phyloP scores from a whole-genome alignment of 2,113 vertebrate genomes.

The Rafetus swinhoei region DNA sequence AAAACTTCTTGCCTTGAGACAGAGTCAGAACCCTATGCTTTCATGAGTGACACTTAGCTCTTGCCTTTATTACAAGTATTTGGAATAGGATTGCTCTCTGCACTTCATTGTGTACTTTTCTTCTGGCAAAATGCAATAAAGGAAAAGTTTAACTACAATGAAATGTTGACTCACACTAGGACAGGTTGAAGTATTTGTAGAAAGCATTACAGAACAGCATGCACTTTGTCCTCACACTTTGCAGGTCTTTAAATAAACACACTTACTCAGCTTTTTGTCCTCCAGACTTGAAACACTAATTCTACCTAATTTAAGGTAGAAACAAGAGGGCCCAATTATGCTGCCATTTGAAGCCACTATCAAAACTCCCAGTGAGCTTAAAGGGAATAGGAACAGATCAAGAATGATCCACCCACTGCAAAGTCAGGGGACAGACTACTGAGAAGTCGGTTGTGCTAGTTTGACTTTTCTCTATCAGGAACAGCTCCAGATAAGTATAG shows the following conservation, averaged over 20 bases:
- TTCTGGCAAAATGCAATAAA: slow-evolving; percentile 55
- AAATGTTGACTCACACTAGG: slow-evolving; percentile 32
- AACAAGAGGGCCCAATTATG: background rate
- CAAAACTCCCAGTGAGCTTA: background rate
- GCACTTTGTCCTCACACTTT: slow-evolving; percentile 68
- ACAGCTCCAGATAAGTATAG: background rate
- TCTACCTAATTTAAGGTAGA: background rate
- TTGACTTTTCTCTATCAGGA: background rate
- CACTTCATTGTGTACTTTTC: slow-evolving; percentile 11
- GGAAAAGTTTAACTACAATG: slow-evolving; percentile 68
- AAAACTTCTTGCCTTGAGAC: background rate
- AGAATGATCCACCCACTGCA: background rate
- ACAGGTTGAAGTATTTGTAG: slow-evolving; percentile 55
- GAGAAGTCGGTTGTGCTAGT: background rate
- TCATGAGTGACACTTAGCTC: background rate
- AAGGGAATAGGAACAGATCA: background rate
- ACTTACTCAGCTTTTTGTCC: slow-evolving; percentile 4
- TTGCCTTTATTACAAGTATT: background rate
- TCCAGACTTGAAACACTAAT: background rate
- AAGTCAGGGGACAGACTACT: background rate
- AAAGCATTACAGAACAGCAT: slow-evolving; percentile 39
- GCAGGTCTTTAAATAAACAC: slow-evolving; percentile 67
- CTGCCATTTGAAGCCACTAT: background rate
- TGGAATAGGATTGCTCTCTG: background rate
- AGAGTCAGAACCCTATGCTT: background rate